Conservation (phyloP, 1,140 invertebrate species). For the Brachionus rotundiformis region DNA sequence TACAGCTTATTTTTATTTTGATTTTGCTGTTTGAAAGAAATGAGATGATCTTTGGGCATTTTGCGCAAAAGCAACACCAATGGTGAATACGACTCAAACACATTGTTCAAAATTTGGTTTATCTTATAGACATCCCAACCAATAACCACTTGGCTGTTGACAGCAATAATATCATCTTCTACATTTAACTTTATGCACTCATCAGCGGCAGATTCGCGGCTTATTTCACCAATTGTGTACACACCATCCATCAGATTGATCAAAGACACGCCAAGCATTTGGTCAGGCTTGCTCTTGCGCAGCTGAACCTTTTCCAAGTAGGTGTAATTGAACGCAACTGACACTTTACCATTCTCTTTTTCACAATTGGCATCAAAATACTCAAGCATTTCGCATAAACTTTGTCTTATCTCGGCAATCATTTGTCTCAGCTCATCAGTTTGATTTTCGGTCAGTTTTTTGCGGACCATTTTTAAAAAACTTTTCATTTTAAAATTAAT, state of each 20-base stretch:
- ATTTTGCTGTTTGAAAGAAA: conserved; percentile 15
- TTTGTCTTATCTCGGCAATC: neutral
- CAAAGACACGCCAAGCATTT: conserved; percentile 10
- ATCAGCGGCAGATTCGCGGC: conserved; percentile 20
- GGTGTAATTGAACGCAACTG: conserved; percentile 30
- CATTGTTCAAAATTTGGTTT: neutral
- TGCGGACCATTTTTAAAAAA: conserved; percentile 1
- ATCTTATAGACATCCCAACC: conserved; percentile 17
- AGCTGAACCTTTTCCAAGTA: conserved; percentile 41
- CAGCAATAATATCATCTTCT: conserved; percentile 37
- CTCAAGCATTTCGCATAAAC: neutral
- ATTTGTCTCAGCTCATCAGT: conserved; percentile 21
- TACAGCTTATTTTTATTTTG: conserved; percentile 30
- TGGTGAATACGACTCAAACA: neutral
- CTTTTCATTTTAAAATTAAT: conserved; percentile 22
- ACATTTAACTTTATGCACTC: conserved; percentile 42
- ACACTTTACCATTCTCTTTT: conserved; percentile 46
- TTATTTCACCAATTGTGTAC: conserved; percentile 45
- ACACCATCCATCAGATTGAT: conserved; percentile 33
- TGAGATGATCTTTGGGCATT: conserved; percentile 35
- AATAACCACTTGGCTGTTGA: conserved; percentile 43
- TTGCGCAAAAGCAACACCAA: conserved; percentile 29
- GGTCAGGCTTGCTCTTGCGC: neutral
- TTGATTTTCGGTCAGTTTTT: conserved; percentile 43
- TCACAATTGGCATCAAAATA: conserved; percentile 37